Conservation (phyloP, 2,797 vertebrate genomes). For the Heliangelus exortis region DNA sequence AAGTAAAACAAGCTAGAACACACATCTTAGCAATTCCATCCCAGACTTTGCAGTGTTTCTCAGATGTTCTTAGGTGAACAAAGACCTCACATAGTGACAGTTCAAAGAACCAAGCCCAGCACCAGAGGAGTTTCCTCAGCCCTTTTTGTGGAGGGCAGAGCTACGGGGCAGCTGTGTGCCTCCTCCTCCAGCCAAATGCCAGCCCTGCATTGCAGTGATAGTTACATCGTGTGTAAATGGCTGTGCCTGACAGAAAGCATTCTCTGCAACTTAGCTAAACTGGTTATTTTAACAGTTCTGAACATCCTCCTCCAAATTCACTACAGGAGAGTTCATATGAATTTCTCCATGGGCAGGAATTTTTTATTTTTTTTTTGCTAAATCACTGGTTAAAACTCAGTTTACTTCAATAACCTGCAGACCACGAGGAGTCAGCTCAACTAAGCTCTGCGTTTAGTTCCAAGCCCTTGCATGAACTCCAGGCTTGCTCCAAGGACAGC, state of each 20-base stretch:
- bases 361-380: neutral
- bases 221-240: rapidly evolving
- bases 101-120: neutral
- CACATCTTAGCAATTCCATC: neutral
- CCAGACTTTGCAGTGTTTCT: neutral
- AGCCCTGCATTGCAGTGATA: neutral
- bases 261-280: neutral
- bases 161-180: neutral
- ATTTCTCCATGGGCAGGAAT: neutral
- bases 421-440: neutral
- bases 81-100: neutral
- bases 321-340: rapidly evolving
- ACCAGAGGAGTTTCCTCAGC: neutral
- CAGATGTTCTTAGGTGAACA: neutral
- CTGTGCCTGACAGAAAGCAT: neutral
- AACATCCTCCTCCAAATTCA: neutral
- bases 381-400: neutral
- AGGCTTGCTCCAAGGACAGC: neutral
- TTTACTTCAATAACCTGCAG: neutral
- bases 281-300: neutral
- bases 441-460: neutral
- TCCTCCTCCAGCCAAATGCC: neutral
- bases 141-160: neutral
- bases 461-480: neutral
- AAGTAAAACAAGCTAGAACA: neutral